Conservation (phyloP, 2,113 vertebrate species). For the Cephalophus harveyi region DNA sequence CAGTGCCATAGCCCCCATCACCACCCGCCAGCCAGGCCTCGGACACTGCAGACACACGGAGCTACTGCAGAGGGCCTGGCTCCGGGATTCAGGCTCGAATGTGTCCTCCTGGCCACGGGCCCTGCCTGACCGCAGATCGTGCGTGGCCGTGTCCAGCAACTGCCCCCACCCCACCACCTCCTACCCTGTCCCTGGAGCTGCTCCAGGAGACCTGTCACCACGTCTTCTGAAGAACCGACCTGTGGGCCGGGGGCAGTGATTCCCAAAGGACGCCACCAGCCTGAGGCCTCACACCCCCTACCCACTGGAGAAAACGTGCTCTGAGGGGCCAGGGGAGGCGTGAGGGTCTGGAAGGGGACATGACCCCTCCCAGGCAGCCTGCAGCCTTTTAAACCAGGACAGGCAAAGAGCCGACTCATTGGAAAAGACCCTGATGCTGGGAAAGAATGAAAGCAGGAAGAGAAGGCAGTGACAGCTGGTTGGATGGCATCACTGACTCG, state of each 20-base stretch:
- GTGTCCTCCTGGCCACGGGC: not conserved
- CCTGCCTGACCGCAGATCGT: not conserved
- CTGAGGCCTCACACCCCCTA: not conserved
- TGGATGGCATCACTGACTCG: not conserved
- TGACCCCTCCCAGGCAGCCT: not conserved
- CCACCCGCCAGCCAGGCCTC: not conserved
- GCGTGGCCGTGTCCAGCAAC: accelerated
- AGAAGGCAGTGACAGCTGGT: not conserved
- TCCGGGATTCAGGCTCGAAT: not conserved
- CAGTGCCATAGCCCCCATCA: not conserved
- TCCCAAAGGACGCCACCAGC: not conserved
- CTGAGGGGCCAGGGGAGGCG: not conserved
- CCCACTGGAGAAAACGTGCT: not conserved
- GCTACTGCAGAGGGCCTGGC: not conserved
- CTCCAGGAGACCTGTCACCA: not conserved
- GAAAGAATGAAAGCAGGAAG: not conserved
- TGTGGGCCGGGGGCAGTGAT: not conserved
- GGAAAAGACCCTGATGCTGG: not conserved
- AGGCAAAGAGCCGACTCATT: not conserved
- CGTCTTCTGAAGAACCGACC: not conserved
- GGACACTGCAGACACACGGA: not conserved
- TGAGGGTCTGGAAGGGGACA: not conserved
- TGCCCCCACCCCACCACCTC: too few relatives aligned
- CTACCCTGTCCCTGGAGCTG: not conserved
- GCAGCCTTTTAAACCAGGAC: not conserved